phyloP scores from a whole-genome alignment of 2,888 invertebrate species.

The Coronaproctus castanopsis region DNA sequence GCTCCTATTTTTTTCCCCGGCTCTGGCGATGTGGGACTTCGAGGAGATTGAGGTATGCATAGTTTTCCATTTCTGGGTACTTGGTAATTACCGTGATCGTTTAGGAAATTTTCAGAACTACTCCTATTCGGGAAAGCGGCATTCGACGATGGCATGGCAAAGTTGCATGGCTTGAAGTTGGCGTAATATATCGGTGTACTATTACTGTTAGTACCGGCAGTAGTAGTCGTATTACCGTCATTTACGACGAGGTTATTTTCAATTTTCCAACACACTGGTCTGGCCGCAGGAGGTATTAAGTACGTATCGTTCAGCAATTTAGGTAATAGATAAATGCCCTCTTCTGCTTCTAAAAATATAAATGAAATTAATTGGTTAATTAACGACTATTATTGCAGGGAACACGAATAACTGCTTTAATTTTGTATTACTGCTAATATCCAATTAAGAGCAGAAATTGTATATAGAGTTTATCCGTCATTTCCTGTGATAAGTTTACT shows the following conservation, averaged over 20 bases:
- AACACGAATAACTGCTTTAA: too few species aligned
- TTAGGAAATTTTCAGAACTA: not conserved
- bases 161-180: slow-evolving; percentile 22
- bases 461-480: too few species aligned
- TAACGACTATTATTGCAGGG: slow-evolving; percentile 14
- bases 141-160: slow-evolving; percentile 20
- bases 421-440: too few species aligned
- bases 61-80: slow-evolving; percentile 21
- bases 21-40: slow-evolving; percentile 17
- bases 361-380: not conserved
- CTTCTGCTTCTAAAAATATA: not conserved
- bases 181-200: slow-evolving; percentile 12
- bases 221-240: slow-evolving; percentile 4
- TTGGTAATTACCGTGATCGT: slow-evolving; percentile 19
- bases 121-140: not conserved
- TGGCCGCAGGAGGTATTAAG: slow-evolving; percentile 31
- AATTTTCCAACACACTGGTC: slow-evolving; percentile 26
- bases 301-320: slow-evolving; percentile 30
- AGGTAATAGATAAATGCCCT: slow-evolving; percentile 26
- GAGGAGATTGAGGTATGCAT: slow-evolving; percentile 19
- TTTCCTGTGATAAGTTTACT: too few species aligned
- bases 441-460: too few species aligned
- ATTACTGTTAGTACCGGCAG: slow-evolving; percentile 4
- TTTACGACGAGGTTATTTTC: not conserved
- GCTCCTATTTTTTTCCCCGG: slow-evolving; percentile 25